These are phyloP conservation scores for Herminia tarsipennalis DNA, from an alignment of 2,888 invertebrate genomes.

Conservation along the genomic window DNA sequence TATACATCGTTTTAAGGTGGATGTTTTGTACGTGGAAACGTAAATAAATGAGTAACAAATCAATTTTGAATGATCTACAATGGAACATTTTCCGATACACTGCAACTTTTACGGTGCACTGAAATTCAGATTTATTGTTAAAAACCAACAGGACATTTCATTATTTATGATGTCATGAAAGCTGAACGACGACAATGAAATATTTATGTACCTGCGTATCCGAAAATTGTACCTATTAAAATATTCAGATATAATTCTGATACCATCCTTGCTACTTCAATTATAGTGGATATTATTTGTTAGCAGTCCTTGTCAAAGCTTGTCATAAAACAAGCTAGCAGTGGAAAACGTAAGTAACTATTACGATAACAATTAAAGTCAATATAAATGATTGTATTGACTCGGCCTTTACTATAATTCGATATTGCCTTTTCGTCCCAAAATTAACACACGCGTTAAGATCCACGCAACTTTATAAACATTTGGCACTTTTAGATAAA, in stretches of 20 bases:
- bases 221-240: background rate
- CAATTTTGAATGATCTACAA: constrained; percentile 13
- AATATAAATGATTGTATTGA: too few species aligned
- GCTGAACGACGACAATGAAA: constrained; percentile 10
- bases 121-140: constrained; percentile 11
- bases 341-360: too few species aligned
- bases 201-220: constrained; percentile 21
- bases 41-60: constrained; percentile 4
- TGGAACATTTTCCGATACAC: constrained; percentile 12
- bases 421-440: too few species aligned
- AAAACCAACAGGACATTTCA: constrained; percentile 22
- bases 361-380: too few species aligned
- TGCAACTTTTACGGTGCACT: constrained; percentile 15
- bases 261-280: too few species aligned
- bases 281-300: too few species aligned
- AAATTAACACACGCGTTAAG: too few species aligned
- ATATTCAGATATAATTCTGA: constrained; percentile 1
- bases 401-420: too few species aligned
- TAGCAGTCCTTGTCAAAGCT: too few species aligned
- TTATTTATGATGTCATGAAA: constrained; percentile 30
- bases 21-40: background rate
- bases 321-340: too few species aligned
- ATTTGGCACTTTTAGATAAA: too few species aligned
- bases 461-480: too few species aligned
- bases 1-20: background rate